Percentiles rank a stretch among this genome's conserved stretches.
Evolutionary conservation across 2,797 vertebrate genomes (phyloP).

Genomic region (Argyrosomus regius): DNA sequence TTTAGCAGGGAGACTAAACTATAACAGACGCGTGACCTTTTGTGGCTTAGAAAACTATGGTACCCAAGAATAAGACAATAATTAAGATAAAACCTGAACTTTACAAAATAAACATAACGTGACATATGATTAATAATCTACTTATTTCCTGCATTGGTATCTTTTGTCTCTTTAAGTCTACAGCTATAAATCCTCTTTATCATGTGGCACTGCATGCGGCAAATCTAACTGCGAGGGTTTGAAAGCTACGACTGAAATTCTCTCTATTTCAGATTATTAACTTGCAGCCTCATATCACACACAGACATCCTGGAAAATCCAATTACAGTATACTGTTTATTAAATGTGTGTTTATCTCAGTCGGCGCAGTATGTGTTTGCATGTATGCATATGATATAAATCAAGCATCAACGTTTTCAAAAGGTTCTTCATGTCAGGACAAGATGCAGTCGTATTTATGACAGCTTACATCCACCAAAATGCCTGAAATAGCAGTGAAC

Average conservation of each 20-base stretch:
- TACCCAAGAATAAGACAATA: conserved; percentile 27
- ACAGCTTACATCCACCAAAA: neutral
- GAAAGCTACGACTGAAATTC: neutral
- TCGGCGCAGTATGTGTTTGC: neutral
- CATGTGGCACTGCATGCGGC: neutral
- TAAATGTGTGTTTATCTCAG: conserved; percentile 20
- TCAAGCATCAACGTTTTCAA: conserved; percentile 7
- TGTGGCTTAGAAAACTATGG: conserved; percentile 19
- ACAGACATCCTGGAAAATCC: conserved; percentile 6
- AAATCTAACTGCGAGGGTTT: conserved; percentile 3
- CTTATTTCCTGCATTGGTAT: neutral
- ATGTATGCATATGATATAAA: conserved; percentile 3
- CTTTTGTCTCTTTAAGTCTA: conserved; percentile 20
- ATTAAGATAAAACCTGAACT: conserved; percentile 55
- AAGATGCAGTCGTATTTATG: conserved; percentile 5
- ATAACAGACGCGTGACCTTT: conserved; percentile 56
- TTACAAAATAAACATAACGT: conserved; percentile 38
- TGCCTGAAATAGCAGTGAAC: neutral
- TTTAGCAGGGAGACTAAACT: conserved; percentile 36
- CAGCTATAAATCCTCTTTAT: conserved; percentile 21
- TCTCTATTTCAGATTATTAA: conserved; percentile 16
- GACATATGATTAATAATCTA: conserved; percentile 16
- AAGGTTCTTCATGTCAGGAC: neutral
- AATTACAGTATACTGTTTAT: conserved; percentile 1
- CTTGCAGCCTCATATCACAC: neutral